phyloP scores from a whole-genome alignment of 2,797 vertebrate species.

The Enteromius viviparus region DNA sequence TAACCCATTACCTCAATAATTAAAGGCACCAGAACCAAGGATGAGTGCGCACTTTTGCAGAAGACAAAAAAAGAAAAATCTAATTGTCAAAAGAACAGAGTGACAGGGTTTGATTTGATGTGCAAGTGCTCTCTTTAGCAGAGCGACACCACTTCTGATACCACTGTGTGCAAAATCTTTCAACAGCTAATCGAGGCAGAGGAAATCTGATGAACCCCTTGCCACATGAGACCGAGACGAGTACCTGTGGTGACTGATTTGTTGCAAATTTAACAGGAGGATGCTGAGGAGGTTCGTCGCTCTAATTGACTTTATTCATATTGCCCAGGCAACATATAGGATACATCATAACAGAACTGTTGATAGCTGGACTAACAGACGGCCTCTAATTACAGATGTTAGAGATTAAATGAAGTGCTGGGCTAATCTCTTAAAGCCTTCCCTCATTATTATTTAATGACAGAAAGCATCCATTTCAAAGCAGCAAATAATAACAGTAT shows the following conservation, averaged over 20 bases:
- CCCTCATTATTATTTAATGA: constrained; percentile 56
- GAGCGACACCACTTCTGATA: neutral
- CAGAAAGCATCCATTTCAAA: constrained; percentile 45
- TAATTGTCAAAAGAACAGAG: constrained; percentile 11
- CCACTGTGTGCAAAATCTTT: constrained; percentile 17
- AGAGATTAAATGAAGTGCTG: constrained; percentile 49
- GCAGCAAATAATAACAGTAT: constrained; percentile 18
- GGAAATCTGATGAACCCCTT: constrained; percentile 38
- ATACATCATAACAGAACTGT: constrained; percentile 33
- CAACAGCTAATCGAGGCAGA: constrained; percentile 2
- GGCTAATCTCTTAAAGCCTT: constrained; percentile 47
- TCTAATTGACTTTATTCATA: constrained; percentile 21
- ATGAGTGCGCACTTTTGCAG: neutral
- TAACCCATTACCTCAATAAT: constrained; percentile 40
- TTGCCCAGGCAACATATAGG: constrained; percentile 31
- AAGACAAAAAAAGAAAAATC: neutral
- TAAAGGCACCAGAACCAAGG: constrained; percentile 38
- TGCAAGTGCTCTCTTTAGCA: constrained; percentile 13
- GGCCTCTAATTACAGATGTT: constrained; percentile 56
- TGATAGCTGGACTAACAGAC: constrained; percentile 44
- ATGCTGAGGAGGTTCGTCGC: neutral
- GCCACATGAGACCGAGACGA: constrained; percentile 27
- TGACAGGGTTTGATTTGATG: constrained; percentile 14
- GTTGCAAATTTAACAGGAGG: neutral
- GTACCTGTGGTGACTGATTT: constrained; percentile 19